These are phyloP conservation scores for Pissodes strobi DNA, from an alignment of 1,140 invertebrate genomes.

Conservation along the genomic window DNA sequence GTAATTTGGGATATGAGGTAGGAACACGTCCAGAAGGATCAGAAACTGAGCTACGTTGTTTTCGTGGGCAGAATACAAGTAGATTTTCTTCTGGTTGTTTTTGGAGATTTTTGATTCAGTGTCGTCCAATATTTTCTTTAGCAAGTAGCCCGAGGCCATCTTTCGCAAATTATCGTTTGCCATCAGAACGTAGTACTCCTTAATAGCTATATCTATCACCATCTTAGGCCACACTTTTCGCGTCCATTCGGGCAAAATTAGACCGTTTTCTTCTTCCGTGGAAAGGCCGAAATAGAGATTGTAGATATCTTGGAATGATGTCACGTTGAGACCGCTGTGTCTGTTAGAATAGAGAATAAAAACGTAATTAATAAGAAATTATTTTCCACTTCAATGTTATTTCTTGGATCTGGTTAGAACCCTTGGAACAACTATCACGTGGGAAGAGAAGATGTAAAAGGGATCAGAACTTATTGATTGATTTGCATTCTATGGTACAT, in stretches of 20 bases:
- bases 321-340: slow-evolving; percentile 40
- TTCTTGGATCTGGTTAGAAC: too few species aligned
- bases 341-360: too few species aligned
- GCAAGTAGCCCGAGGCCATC: slow-evolving; percentile 53
- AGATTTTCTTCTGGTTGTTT: slow-evolving; percentile 63
- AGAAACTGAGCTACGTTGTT: slow-evolving; percentile 71
- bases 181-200: slow-evolving; percentile 39
- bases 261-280: slow-evolving; percentile 59
- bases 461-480: neutral
- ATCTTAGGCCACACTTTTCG: slow-evolving; percentile 64
- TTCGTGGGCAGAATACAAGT: slow-evolving; percentile 74
- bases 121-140: slow-evolving; percentile 66
- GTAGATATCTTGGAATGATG: slow-evolving; percentile 34
- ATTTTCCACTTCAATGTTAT: too few species aligned
- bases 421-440: too few species aligned
- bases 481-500: too few species aligned
- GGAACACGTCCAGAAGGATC: slow-evolving; percentile 68
- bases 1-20: slow-evolving; percentile 64
- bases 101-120: slow-evolving; percentile 59
- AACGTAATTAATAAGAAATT: too few species aligned
- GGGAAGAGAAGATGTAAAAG: neutral
- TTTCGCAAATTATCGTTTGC: slow-evolving; percentile 31
- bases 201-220: slow-evolving; percentile 58
- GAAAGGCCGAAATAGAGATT: slow-evolving; percentile 41
- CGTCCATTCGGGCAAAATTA: slow-evolving; percentile 65